Percentiles rank a stretch among this genome's conserved stretches.
phyloP scores from a whole-genome alignment of 2,113 vertebrate species.

The Plecotus auritus region DNA sequence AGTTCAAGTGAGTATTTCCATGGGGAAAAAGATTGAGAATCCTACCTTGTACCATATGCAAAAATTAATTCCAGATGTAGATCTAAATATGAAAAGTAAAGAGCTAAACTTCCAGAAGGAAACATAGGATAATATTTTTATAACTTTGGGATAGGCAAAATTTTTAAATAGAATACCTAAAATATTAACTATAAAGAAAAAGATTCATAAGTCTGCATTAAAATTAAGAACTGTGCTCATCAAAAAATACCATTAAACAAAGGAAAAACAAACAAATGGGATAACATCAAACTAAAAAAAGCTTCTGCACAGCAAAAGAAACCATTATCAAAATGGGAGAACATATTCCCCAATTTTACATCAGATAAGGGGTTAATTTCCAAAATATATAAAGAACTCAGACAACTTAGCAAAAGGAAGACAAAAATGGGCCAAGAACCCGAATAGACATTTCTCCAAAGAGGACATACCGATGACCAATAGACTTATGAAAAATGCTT shows the following conservation, averaged over 20 bases:
- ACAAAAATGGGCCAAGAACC: no score
- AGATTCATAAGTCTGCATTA: background rate
- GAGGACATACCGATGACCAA: no score
- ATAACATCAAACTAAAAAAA: no score
- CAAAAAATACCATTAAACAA: background rate
- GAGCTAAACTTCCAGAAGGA: background rate
- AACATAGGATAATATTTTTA: background rate
- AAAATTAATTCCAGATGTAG: background rate
- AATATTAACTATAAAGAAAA: background rate
- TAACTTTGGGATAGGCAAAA: background rate
- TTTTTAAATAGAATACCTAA: background rate
- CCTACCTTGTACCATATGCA: background rate
- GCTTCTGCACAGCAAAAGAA: no score
- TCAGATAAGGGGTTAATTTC: no score
- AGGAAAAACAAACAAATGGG: no score
- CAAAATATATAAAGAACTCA: no score
- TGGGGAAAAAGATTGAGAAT: background rate
- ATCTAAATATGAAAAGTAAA: background rate
- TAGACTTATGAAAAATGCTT: no score
- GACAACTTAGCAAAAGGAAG: no score
- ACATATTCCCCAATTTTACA: no score
- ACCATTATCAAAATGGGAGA: no score
- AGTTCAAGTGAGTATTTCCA: background rate
- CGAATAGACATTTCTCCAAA: no score
- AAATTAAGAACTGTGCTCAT: background rate